Evolutionary conservation across 2,113 vertebrate genomes (phyloP).

Genomic region (Bostrychus sinensis): DNA sequence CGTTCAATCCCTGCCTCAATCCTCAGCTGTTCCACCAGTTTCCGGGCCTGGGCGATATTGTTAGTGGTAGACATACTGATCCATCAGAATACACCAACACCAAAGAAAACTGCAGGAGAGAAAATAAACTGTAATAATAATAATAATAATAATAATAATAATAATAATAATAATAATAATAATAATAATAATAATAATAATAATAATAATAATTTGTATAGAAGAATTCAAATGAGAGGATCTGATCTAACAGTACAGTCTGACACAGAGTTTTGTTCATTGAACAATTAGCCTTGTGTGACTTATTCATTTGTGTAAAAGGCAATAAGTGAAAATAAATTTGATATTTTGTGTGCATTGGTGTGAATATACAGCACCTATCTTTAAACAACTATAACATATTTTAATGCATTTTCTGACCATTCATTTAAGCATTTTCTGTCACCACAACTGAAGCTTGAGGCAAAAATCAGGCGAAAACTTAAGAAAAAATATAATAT

Average conservation of each 20-base stretch:
- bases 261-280: neutral
- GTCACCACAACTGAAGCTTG: too few species aligned
- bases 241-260: neutral
- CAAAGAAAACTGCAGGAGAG: slow-evolving; percentile 59
- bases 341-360: too few species aligned
- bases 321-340: too few species aligned
- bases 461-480: too few species aligned
- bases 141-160: neutral
- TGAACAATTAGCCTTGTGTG: neutral
- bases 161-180: neutral
- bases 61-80: slow-evolving; percentile 93
- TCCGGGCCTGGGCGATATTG: slow-evolving; percentile 94
- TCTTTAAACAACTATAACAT: too few species aligned
- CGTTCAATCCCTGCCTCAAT: slow-evolving; percentile 93
- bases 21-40: slow-evolving; percentile 97
- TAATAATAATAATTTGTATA: neutral
- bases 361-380: too few species aligned
- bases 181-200: neutral
- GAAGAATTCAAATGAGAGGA: neutral
- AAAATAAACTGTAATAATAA: neutral
- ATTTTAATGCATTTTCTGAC: too few species aligned
- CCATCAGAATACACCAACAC: slow-evolving; percentile 73
- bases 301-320: too few species aligned
- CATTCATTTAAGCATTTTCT: too few species aligned
- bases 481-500: too few species aligned